These are phyloP conservation scores for Dicentrarchus labrax DNA, from an alignment of 2,113 vertebrate genomes.

Conservation along the genomic window DNA sequence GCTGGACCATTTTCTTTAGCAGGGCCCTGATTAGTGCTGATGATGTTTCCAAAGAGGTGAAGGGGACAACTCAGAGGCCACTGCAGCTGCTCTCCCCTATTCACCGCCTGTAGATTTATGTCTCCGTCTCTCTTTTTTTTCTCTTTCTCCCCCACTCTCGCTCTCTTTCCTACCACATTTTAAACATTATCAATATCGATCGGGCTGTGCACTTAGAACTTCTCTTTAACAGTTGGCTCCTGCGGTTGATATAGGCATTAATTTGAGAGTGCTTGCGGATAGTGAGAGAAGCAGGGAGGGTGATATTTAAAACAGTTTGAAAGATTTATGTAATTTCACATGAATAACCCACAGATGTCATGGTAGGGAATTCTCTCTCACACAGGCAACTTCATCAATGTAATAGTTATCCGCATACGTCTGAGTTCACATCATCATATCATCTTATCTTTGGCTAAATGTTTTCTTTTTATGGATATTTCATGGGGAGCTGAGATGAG, in stretches of 20 bases:
- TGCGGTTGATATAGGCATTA: constrained; percentile 91
- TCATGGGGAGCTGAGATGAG: constrained; percentile 67
- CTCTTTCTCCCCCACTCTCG: constrained; percentile 65
- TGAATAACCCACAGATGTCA: constrained; percentile 95
- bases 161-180: constrained; percentile 88
- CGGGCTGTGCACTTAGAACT: constrained; percentile 89
- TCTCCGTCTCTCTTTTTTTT: constrained; percentile 73
- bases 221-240: constrained; percentile 93
- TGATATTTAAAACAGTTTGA: constrained; percentile 93
- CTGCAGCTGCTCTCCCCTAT: constrained; percentile 88
- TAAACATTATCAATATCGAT: constrained; percentile 96
- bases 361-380: constrained; percentile 70
- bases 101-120: constrained; percentile 91
- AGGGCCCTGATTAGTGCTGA: constrained; percentile 90
- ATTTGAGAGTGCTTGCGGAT: constrained; percentile 82
- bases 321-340: constrained; percentile 97
- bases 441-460: constrained; percentile 72
- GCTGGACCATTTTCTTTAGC: constrained; percentile 83
- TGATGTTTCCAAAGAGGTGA: constrained; percentile 88
- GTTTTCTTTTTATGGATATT: constrained; percentile 72
- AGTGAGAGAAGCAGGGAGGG: constrained; percentile 67
- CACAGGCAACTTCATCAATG: constrained; percentile 54
- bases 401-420: constrained; percentile 51
- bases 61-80: constrained; percentile 84
- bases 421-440: constrained; percentile 62